Evolutionary conservation across 2,888 invertebrate species (phyloP).

Genomic region (Drosophila recens): DNA sequence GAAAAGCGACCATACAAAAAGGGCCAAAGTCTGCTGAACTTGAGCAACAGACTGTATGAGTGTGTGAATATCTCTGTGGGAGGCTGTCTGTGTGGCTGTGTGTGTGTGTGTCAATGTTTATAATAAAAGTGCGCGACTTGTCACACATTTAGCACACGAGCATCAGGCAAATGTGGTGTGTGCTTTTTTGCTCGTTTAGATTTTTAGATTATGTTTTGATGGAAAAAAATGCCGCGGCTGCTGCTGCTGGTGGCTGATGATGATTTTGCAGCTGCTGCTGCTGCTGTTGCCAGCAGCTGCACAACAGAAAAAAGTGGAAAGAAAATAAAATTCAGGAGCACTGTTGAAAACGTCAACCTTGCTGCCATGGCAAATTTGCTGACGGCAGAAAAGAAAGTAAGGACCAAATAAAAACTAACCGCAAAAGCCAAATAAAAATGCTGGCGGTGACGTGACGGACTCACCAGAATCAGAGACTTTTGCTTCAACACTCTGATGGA

Average conservation of each 20-base stretch:
- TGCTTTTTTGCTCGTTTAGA: slow-evolving; percentile 70
- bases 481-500: slow-evolving; percentile 27
- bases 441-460: slow-evolving; percentile 59
- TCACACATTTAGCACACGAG: slow-evolving; percentile 65
- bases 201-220: slow-evolving; percentile 73
- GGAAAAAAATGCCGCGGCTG: slow-evolving; percentile 31
- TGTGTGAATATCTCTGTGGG: slow-evolving; percentile 1
- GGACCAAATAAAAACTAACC: slow-evolving; percentile 69
- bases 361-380: slow-evolving; percentile 58
- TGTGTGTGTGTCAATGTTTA: slow-evolving; percentile 57
- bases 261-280: slow-evolving; percentile 40
- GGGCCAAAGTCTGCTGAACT: slow-evolving; percentile 40
- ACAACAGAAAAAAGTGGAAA: slow-evolving; percentile 15
- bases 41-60: slow-evolving; percentile 31
- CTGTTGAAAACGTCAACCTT: slow-evolving; percentile 54
- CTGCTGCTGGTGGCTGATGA: slow-evolving; percentile 42
- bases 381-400: slow-evolving; percentile 56
- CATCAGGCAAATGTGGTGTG: slow-evolving; percentile 39
- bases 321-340: slow-evolving; percentile 29
- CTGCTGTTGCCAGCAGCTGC: slow-evolving; percentile 8
- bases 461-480: slow-evolving; percentile 31
- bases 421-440: slow-evolving; percentile 74
- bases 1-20: slow-evolving; percentile 11
- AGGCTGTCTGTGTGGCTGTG: slow-evolving; percentile 8
- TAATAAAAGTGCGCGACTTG: slow-evolving; percentile 73